Conservation (phyloP, 2,888 invertebrate species). For the Xanthia icteritia region DNA sequence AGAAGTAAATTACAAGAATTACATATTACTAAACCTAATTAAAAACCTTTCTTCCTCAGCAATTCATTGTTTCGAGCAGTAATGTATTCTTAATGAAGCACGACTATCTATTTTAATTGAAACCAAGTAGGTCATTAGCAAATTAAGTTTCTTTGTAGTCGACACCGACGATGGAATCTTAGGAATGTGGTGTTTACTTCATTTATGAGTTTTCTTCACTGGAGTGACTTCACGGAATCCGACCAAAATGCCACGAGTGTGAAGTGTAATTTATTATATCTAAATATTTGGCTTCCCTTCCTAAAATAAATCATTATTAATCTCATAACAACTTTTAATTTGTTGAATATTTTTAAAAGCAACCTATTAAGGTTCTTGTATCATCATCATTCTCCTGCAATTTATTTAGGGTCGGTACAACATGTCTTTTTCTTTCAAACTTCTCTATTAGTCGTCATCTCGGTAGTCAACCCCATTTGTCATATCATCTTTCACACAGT, state of each 20-base stretch:
- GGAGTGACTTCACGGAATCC: conserved; percentile 1
- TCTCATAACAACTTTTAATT: not conserved
- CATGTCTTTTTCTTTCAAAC: no score
- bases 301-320: not conserved
- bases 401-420: no score
- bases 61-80: not conserved
- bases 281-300: not conserved
- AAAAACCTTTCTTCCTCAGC: not conserved
- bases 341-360: not conserved
- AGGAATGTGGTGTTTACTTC: conserved; percentile 2
- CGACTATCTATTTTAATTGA: conserved; percentile 10
- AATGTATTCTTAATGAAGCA: conserved; percentile 14
- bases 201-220: not conserved
- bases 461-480: no score
- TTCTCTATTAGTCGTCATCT: no score
- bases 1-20: not conserved
- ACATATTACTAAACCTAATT: not conserved
- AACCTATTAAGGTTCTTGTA: not conserved
- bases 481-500: no score
- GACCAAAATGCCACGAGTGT: not conserved
- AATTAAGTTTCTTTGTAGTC: conserved; percentile 1
- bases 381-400: no score
- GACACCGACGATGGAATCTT: not conserved
- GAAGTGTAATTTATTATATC: not conserved
- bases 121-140: conserved; percentile 16